These are phyloP conservation scores for Hydropsyche tenuis DNA, from an alignment of 1,140 invertebrate genomes.

Conservation along the genomic window DNA sequence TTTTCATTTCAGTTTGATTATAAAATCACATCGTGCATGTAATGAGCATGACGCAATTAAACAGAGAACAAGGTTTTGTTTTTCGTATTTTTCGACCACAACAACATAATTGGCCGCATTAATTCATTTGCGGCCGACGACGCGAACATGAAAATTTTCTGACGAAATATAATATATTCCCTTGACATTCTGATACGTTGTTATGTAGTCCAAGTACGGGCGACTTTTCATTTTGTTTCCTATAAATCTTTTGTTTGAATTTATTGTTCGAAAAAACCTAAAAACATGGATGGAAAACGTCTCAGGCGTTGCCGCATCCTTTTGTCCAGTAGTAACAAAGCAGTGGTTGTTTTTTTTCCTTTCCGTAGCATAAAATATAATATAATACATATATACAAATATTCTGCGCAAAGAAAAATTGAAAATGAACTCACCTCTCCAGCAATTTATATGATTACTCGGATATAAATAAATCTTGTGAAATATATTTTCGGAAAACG, in stretches of 20 bases:
- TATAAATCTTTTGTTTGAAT: constrained; percentile 35
- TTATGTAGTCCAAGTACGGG: background rate
- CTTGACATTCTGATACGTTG: background rate
- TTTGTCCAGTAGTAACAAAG: constrained; percentile 35
- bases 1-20: too few species aligned
- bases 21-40: too few species aligned
- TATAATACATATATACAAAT: too few species aligned
- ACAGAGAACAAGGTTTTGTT: background rate
- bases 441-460: too few species aligned
- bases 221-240: constrained; percentile 28
- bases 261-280: constrained; percentile 36
- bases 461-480: too few species aligned
- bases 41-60: background rate
- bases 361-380: background rate
- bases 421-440: too few species aligned
- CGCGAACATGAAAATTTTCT: background rate
- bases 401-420: too few species aligned
- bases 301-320: constrained; percentile 23
- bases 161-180: background rate
- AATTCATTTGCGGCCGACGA: constrained; percentile 2
- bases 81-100: background rate
- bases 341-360: background rate
- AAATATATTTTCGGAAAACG: too few species aligned
- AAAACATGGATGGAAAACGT: constrained; percentile 11
- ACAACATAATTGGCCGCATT: background rate